Conservation (phyloP, 2,888 invertebrate genomes). For the Sabatieria punctata region DNA sequence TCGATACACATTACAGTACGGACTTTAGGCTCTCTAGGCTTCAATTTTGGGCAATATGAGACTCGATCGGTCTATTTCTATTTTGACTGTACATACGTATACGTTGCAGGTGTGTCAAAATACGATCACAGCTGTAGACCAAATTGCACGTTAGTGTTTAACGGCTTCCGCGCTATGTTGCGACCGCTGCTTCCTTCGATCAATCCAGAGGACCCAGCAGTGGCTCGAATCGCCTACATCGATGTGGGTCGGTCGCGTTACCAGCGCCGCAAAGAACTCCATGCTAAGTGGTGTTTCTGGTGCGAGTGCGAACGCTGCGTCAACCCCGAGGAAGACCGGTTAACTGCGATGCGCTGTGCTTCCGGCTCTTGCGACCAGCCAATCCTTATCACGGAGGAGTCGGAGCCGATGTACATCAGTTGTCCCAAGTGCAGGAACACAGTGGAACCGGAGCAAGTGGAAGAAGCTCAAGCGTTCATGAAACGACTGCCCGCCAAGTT, state of each 20-base stretch:
- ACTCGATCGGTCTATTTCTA: too few relatives aligned
- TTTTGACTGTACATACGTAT: too few relatives aligned
- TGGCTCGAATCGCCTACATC: slow-evolving; percentile 23
- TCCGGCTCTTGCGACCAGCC: slow-evolving; percentile 19
- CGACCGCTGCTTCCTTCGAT: slow-evolving; percentile 5
- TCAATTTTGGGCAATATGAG: too few relatives aligned
- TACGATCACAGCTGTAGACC: slow-evolving; percentile 28
- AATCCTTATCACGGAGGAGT: slow-evolving; percentile 17
- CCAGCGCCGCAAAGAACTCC: slow-evolving; percentile 13
- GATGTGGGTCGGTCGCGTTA: slow-evolving; percentile 26
- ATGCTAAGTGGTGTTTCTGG: slow-evolving; percentile 19
- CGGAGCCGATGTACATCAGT: slow-evolving; percentile 17
- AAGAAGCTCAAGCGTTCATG: slow-evolving; percentile 9
- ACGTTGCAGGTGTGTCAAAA: slow-evolving; percentile 14
- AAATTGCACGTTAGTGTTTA: slow-evolving; percentile 26
- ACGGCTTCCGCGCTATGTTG: slow-evolving; percentile 18
- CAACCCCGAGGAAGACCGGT: slow-evolving; percentile 22
- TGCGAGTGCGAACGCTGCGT: slow-evolving; percentile 23
- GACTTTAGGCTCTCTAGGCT: too few relatives aligned
- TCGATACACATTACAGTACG: too few relatives aligned
- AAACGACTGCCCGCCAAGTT: slow-evolving; percentile 4
- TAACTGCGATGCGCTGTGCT: slow-evolving; percentile 19
- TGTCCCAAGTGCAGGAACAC: slow-evolving; percentile 19
- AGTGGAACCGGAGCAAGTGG: slow-evolving; percentile 10
- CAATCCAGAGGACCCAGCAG: slow-evolving; percentile 1